Evolutionary conservation across 2,888 invertebrate species (phyloP), one percentile per base, ranked within the genome.

Genomic region (Netelia inedita): DNA sequence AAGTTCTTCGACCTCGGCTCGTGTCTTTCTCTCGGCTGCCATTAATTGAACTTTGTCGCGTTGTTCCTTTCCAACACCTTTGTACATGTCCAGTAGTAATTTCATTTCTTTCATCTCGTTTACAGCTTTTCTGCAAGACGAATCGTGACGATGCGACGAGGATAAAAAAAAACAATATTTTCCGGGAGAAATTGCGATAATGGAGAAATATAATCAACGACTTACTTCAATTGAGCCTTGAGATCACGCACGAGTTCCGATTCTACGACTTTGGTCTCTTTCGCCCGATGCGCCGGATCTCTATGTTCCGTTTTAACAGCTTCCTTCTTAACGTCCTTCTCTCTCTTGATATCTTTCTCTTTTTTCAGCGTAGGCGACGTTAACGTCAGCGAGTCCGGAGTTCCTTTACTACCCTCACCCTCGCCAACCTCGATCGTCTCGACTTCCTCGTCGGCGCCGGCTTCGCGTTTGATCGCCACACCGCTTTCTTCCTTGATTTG

Each of bases 21-120:
- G 94, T 1, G 97, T 96, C 94, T 98, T 98, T 91, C 98, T 96
- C 94, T 99, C 99, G 0, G 97, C 97, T 0, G 98, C 98, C 98
- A 99, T 98, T 80, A 99, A 95, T 94, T 98, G 98, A 61, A 98
- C 98, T 94, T 99, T 99, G 93, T 99, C 99, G 5, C 99, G 95
- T 93, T 98, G 98, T 92, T 99, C 99, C 93, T 99, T 99, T 82
- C 98, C 97, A 9, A 98, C 98, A n/a, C 98, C 98, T 94, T 99
- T 99, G 94, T 99, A 98, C 98, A 98, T 98, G 93, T 99, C 99
- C 86, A 99, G 94, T 11, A 99, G 94, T 0, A 99, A 94, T 93
- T 99, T 99, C 96, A 99, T 96, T 94, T 99, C 99, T 90, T 98
- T 98, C 94, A 98, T 98, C 92, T 98, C 98, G 92, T 98, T 98